These are phyloP conservation scores for Tetramorium bicarinatum DNA, from an alignment of 2,888 invertebrate genomes.

Conservation along the genomic window DNA sequence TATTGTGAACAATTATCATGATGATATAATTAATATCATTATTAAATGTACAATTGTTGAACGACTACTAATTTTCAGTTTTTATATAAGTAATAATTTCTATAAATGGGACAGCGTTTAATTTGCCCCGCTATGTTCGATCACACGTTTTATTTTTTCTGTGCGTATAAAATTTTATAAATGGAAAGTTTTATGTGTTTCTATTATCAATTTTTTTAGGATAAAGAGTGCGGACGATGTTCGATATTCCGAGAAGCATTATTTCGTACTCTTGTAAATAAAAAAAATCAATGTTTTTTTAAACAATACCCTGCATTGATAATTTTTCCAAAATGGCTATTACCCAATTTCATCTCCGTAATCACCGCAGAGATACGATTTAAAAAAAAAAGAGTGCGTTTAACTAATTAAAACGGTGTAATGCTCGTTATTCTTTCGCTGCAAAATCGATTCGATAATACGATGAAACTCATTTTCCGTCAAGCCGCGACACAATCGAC, in stretches of 20 bases:
- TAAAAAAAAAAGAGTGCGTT: neutral
- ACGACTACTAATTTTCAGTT: neutral
- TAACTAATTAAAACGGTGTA: conserved; percentile 26
- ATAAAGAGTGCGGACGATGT: neutral
- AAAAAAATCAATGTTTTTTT: neutral
- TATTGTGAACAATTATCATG: neutral
- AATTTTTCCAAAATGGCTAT: neutral
- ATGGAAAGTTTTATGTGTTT: neutral
- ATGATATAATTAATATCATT: neutral
- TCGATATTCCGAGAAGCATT: neutral
- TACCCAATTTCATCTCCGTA: neutral
- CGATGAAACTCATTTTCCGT: conserved; percentile 33
- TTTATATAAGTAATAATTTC: neutral
- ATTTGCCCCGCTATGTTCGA: neutral
- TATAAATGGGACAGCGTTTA: neutral
- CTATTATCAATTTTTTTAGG: neutral
- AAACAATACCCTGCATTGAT: neutral
- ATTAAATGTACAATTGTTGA: neutral
- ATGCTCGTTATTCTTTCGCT: neutral
- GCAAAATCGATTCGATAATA: conserved; percentile 41
- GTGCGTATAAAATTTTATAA: conserved; percentile 1
- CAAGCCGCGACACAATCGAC: conserved; percentile 9
- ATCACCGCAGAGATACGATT: neutral
- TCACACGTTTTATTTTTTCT: neutral
- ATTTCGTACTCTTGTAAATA: neutral